A percentile compares a stretch with the other conserved stretches of the same genome.
Evolutionary conservation across 1,140 invertebrate species (phyloP).

Genomic region (Drosophila willistoni): DNA sequence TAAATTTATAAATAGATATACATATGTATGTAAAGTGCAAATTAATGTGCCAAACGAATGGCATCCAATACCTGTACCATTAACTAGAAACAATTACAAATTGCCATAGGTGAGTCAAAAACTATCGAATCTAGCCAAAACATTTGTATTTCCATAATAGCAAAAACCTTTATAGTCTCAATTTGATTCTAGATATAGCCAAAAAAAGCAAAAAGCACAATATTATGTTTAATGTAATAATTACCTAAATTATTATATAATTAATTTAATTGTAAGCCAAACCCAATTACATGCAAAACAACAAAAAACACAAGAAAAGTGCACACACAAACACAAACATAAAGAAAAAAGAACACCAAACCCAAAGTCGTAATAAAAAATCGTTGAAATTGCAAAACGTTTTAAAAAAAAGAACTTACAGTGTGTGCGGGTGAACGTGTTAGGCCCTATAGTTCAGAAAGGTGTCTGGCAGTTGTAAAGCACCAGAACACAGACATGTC

Average conservation of each 20-base stretch:
- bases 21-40: conserved; percentile 48
- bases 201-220: conserved; percentile 39
- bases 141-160: not conserved
- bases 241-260: conserved; percentile 4
- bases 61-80: conserved; percentile 16
- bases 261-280: conserved; percentile 17
- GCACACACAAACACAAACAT: not conserved
- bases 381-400: conserved; percentile 65
- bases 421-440: conserved; percentile 20
- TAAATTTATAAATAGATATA: not conserved
- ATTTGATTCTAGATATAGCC: not conserved
- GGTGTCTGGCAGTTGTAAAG: conserved; percentile 12
- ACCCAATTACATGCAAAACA: conserved; percentile 9
- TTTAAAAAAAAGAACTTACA: conserved; percentile 49
- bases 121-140: not conserved
- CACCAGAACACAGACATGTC: conserved; percentile 23
- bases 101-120: not conserved
- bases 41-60: conserved; percentile 35
- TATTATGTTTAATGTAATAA: conserved; percentile 45
- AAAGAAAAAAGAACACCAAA: not conserved
- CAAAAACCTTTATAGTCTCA: not conserved
- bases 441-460: conserved; percentile 8
- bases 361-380: conserved; percentile 59
- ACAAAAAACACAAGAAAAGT: not conserved
- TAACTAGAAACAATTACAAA: conserved; percentile 21